Percentiles rank a stretch among this genome's conserved stretches.
These are phyloP conservation scores for Lissonota sp. DNA, from an alignment of 2,888 invertebrate genomes.

Conservation along the genomic window DNA sequence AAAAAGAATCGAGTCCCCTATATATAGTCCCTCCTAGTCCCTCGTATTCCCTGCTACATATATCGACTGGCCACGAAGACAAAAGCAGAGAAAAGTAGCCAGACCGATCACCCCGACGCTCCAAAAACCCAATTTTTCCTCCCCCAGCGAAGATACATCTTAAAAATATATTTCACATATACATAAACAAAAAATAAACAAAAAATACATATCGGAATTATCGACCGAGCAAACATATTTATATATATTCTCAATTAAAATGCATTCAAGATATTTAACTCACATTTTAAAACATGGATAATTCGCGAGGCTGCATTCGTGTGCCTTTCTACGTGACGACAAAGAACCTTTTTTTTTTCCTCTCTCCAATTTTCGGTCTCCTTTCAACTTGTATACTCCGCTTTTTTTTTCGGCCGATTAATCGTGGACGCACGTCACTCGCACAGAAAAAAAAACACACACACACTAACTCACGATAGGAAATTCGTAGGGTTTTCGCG, in stretches of 20 bases:
- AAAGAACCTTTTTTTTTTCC: not conserved
- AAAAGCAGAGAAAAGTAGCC: not conserved
- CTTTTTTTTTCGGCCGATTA: too few species aligned
- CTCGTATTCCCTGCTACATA: not conserved
- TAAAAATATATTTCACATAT: not conserved
- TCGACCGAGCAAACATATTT: too few species aligned
- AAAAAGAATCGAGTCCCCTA: slow-evolving; percentile 14
- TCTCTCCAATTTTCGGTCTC: too few species aligned
- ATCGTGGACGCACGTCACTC: too few species aligned
- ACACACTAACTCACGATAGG: not conserved
- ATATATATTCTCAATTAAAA: too few species aligned
- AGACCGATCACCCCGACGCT: too few species aligned
- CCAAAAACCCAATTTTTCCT: too few species aligned
- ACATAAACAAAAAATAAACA: not conserved
- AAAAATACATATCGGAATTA: not conserved
- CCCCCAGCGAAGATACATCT: too few species aligned
- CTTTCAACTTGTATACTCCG: too few species aligned
- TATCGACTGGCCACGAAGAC: not conserved
- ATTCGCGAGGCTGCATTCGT: slow-evolving; percentile 73
- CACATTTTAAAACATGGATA: slow-evolving; percentile 75
- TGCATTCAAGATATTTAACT: slow-evolving; percentile 61
- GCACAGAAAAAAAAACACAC: not conserved
- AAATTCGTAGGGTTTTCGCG: not conserved
- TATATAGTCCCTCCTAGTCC: slow-evolving; percentile 12
- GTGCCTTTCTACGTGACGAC: slow-evolving; percentile 60